Evolutionary conservation across 2,888 invertebrate genomes (phyloP).

Genomic region (Epinotia nisella): DNA sequence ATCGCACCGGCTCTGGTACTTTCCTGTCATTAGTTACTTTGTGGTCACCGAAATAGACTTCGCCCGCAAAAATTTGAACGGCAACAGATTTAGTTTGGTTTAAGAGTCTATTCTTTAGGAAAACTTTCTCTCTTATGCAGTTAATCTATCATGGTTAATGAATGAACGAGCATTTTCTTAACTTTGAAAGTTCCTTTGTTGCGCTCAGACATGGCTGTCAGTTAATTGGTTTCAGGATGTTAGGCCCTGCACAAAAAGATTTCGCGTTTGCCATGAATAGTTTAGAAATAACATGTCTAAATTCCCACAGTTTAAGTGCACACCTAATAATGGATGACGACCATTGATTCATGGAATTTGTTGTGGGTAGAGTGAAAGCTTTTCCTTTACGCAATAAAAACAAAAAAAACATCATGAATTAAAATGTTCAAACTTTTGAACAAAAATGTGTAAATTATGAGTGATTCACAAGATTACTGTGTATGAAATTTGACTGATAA

Average conservation of each 20-base stretch:
- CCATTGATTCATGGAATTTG: constrained; percentile 26
- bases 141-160: constrained; percentile 67
- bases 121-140: constrained; percentile 74
- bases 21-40: constrained; percentile 76
- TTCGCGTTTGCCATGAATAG: constrained; percentile 41
- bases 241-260: constrained; percentile 44
- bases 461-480: constrained; percentile 37
- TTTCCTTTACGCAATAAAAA: constrained; percentile 30
- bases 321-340: constrained; percentile 23
- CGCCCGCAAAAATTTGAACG: constrained; percentile 63
- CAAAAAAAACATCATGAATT: constrained; percentile 8
- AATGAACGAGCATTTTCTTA: constrained; percentile 64
- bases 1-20: constrained; percentile 63
- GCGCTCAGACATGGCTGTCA: constrained; percentile 54
- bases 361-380: constrained; percentile 13
- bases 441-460: constrained; percentile 38
- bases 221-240: constrained; percentile 58
- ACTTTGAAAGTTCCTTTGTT: constrained; percentile 62
- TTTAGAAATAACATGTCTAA: constrained; percentile 38
- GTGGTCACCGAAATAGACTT: constrained; percentile 65
- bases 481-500: constrained; percentile 34
- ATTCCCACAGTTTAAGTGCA: constrained; percentile 16
- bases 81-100: constrained; percentile 68
- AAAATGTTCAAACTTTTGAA: constrained; percentile 1
- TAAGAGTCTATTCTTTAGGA: constrained; percentile 63